A percentile compares a stretch with the other conserved stretches of the same genome.
Evolutionary conservation across 1,140 invertebrate genomes (phyloP).

Genomic region (Apis dorsata): DNA sequence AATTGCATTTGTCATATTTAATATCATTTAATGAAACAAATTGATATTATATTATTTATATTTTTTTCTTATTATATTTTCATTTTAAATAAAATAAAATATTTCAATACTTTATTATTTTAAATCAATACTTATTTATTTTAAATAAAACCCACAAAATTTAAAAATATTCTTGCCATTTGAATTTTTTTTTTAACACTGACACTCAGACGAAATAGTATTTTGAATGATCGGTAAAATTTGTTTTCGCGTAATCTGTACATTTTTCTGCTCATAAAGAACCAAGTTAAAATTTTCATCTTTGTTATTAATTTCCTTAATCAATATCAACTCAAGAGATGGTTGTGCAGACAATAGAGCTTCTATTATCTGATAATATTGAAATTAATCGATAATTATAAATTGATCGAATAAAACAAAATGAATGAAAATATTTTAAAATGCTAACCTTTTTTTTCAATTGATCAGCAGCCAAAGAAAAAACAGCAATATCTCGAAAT

Average conservation of each 20-base stretch:
- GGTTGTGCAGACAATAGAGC: constrained; percentile 66
- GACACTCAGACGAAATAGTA: not conserved
- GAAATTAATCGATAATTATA: constrained; percentile 25
- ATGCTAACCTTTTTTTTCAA: constrained; percentile 72
- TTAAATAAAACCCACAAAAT: not conserved
- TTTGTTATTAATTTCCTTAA: constrained; percentile 60
- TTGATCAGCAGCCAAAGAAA: constrained; percentile 70
- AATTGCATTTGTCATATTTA: no score
- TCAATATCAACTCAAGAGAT: constrained; percentile 69
- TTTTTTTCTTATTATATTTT: not conserved
- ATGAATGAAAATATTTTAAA: not conserved
- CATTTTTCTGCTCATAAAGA: constrained; percentile 80
- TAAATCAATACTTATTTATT: no score
- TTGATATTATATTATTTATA: not conserved
- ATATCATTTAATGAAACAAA: not conserved
- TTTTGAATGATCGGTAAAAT: constrained; percentile 82
- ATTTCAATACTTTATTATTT: no score
- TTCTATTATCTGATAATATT: constrained; percentile 66
- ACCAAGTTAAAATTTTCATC: constrained; percentile 58
- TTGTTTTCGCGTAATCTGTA: constrained; percentile 82
- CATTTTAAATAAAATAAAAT: no score
- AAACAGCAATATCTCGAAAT: constrained; percentile 81
- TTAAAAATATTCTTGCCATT: no score
- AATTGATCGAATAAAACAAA: not conserved
- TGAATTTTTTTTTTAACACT: not conserved